Conservation (phyloP, 2,888 invertebrate genomes). For the Aphrophora alni region DNA sequence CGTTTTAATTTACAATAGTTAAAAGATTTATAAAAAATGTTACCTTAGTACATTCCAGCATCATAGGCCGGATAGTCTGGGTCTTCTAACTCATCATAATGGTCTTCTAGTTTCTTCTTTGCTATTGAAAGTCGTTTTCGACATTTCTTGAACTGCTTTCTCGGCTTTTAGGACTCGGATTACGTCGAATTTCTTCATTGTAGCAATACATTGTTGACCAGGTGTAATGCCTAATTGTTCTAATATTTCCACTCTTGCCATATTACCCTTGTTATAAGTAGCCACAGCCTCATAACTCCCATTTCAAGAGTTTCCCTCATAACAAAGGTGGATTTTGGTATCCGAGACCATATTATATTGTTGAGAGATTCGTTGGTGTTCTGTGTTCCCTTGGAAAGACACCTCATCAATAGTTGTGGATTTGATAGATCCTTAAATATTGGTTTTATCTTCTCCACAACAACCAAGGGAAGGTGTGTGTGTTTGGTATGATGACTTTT, state of each 20-base stretch:
- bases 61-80: neutral
- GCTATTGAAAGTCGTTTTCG: too few species aligned
- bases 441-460: slow-evolving; percentile 15
- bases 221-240: too few species aligned
- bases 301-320: neutral
- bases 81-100: neutral
- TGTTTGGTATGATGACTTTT: slow-evolving; percentile 36
- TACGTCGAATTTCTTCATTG: too few species aligned
- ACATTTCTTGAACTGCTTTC: too few species aligned
- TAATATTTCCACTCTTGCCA: neutral
- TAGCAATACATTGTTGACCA: too few species aligned
- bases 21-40: too few species aligned
- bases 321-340: slow-evolving; percentile 22
- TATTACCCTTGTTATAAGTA: slow-evolving; percentile 17
- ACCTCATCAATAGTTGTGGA: slow-evolving; percentile 32
- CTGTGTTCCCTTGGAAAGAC: slow-evolving; percentile 38
- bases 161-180: too few species aligned
- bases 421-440: slow-evolving; percentile 41
- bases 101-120: neutral
- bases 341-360: neutral
- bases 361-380: slow-evolving; percentile 28
- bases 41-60: too few species aligned
- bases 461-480: neutral
- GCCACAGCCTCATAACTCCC: slow-evolving; percentile 26
- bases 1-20: too few species aligned